These are phyloP conservation scores for Pomatorhinus ruficollis DNA, from an alignment of 2,113 vertebrate genomes.

Conservation along the genomic window DNA sequence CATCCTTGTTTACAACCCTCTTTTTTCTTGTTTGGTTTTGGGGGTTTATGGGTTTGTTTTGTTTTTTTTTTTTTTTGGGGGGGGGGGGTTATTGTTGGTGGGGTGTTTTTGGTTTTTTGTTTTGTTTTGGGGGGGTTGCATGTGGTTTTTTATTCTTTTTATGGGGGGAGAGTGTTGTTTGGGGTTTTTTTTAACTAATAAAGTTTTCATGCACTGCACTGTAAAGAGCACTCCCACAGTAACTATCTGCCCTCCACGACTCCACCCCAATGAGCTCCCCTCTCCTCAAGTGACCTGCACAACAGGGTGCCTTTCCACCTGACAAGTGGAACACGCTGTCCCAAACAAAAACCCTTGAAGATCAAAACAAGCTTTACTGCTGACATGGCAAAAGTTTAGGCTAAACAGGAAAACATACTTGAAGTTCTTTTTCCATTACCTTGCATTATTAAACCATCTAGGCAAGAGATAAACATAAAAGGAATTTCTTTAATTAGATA, in stretches of 20 bases:
- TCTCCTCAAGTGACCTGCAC: not conserved
- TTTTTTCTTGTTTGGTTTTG: not conserved
- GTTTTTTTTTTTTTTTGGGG: too few species aligned
- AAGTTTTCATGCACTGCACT: not conserved
- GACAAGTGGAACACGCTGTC: not conserved
- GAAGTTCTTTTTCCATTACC: conserved; percentile 52
- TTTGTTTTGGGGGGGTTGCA: too few species aligned
- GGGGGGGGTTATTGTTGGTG: too few species aligned
- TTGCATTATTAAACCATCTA: conserved; percentile 44
- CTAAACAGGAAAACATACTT: conserved; percentile 50
- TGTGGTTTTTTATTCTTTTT: not conserved
- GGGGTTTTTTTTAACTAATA: not conserved
- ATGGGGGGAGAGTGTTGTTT: too few species aligned
- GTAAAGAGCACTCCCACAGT: not conserved
- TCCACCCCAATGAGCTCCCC: not conserved
- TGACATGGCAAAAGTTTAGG: conserved; percentile 38
- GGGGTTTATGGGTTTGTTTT: too few species aligned
- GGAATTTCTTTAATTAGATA: conserved; percentile 62
- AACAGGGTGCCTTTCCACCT: not conserved
- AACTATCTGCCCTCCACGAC: not conserved
- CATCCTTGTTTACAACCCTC: not conserved
- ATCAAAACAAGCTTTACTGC: conserved; percentile 53
- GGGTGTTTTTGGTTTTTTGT: too few species aligned
- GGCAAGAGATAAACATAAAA: conserved; percentile 66
- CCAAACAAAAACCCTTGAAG: conserved; percentile 11